Evolutionary conservation across 2,797 vertebrate genomes (phyloP).

Genomic region (Halcyon badia): DNA sequence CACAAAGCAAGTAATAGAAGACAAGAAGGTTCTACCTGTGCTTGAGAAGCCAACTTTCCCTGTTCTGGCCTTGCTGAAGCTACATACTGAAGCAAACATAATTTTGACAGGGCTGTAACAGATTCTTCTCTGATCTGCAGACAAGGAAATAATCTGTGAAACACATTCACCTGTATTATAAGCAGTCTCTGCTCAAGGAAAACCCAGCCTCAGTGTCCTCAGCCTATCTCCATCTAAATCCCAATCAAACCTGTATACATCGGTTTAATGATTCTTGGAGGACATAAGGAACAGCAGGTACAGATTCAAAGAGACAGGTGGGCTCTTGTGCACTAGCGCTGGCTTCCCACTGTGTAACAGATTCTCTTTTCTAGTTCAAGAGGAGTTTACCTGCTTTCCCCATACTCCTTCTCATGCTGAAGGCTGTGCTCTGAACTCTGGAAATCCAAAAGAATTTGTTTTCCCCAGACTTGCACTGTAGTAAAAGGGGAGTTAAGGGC

Average conservation of each 20-base stretch:
- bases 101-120: neutral
- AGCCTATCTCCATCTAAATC: neutral
- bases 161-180: neutral
- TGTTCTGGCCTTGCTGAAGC: too few species aligned
- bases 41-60: too few species aligned
- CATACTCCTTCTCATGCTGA: neutral
- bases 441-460: neutral
- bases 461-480: neutral
- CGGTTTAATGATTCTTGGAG: neutral
- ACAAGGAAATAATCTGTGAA: neutral
- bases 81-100: neutral
- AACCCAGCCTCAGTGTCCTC: neutral
- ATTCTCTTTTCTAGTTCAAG: neutral
- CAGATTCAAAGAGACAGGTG: neutral
- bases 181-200: neutral
- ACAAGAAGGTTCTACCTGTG: too few species aligned
- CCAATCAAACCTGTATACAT: neutral
- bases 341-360: rapidly evolving
- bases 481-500: rapidly evolving
- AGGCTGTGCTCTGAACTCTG: neutral
- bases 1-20: too few species aligned
- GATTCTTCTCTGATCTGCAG: neutral
- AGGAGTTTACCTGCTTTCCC: neutral
- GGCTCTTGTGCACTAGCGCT: neutral
- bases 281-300: neutral